Evolutionary conservation across 2,888 invertebrate species (phyloP).

Genomic region (Salticus scenicus): DNA sequence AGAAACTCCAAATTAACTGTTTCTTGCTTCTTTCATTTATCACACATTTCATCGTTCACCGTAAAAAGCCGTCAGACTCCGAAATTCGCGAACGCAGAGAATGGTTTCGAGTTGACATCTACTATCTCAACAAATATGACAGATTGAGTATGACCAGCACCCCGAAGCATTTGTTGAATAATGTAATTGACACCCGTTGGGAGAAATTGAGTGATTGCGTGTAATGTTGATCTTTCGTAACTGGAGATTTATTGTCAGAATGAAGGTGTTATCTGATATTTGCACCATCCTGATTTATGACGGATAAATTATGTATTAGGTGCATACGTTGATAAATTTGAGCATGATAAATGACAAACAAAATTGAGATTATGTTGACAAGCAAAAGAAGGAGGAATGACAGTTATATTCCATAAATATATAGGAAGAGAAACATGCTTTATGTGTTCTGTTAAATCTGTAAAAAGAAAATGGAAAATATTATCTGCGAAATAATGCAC

Average conservation of each 20-base stretch:
- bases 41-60: background rate
- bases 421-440: no score
- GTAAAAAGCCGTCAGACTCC: background rate
- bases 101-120: background rate
- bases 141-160: background rate
- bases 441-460: no score
- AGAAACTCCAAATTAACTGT: background rate
- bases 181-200: slow-evolving; percentile 12
- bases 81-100: background rate
- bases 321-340: no score
- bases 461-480: no score
- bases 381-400: no score
- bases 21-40: background rate
- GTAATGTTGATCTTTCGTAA: background rate
- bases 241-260: background rate
- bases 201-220: background rate
- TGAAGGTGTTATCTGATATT: no score
- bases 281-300: no score
- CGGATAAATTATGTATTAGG: no score
- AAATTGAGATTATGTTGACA: no score
- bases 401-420: no score
- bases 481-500: no score
- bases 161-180: background rate
- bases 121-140: slow-evolving; percentile 1
- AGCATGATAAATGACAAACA: no score